These are phyloP conservation scores for Drosophila pallidifrons DNA, from an alignment of 1,140 invertebrate species.

Conservation along the genomic window DNA sequence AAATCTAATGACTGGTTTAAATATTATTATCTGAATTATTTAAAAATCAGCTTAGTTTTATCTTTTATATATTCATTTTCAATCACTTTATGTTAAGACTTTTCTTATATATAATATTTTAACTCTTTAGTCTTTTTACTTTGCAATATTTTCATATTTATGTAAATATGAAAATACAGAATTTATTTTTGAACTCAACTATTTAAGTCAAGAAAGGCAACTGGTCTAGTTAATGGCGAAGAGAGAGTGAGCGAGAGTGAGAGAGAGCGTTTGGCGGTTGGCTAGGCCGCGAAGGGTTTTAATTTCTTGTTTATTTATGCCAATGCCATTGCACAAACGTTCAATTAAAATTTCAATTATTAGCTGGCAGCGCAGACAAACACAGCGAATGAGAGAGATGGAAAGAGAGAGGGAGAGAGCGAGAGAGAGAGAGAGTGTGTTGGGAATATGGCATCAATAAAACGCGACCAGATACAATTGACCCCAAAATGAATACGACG, in stretches of 20 bases:
- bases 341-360: conserved; percentile 79
- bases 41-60: too few species aligned
- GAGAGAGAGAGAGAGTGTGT: background rate
- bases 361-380: conserved; percentile 53
- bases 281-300: conserved; percentile 10
- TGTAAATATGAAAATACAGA: too few species aligned
- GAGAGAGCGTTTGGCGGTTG: background rate
- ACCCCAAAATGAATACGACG: conserved; percentile 29
- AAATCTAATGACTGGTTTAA: too few species aligned
- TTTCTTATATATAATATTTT: too few species aligned
- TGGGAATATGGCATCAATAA: conserved; percentile 15
- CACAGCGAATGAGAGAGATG: conserved; percentile 5
- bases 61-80: too few species aligned
- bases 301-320: conserved; percentile 66
- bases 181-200: too few species aligned
- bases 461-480: conserved; percentile 38
- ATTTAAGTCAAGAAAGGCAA: too few species aligned
- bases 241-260: background rate
- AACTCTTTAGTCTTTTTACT: too few species aligned
- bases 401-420: background rate
- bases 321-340: conserved; percentile 49
- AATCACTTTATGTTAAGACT: too few species aligned
- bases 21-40: too few species aligned
- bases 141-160: too few species aligned
- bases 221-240: background rate